A percentile compares a stretch with the other conserved stretches of the same genome.
Conservation (phyloP, 2,888 invertebrate species). For the Polydrusus pterygomalis region DNA sequence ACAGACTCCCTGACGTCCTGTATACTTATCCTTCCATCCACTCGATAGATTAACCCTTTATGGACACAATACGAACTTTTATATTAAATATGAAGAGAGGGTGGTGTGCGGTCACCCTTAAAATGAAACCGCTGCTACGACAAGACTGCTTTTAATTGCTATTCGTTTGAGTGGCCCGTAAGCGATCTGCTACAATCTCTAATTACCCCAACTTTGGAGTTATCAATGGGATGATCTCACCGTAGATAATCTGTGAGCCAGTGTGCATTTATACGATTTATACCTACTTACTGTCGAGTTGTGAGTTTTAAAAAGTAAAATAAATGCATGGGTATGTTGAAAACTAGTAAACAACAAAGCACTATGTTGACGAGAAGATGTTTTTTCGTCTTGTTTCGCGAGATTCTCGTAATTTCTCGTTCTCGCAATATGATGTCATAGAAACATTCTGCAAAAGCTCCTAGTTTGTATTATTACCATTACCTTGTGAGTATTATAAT, state of each 20-base stretch:
- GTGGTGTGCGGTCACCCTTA: slow-evolving; percentile 44
- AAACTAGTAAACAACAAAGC: too few species aligned
- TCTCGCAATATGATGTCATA: too few species aligned
- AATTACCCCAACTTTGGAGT: slow-evolving; percentile 37
- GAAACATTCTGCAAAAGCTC: too few species aligned
- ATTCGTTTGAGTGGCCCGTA: slow-evolving; percentile 30
- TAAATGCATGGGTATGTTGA: too few species aligned
- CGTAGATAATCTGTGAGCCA: slow-evolving; percentile 28
- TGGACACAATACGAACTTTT: neutral
- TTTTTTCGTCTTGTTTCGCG: too few species aligned
- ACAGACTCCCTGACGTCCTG: too few species aligned
- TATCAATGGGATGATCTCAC: slow-evolving; percentile 38
- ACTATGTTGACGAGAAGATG: too few species aligned
- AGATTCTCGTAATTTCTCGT: too few species aligned
- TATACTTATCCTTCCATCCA: neutral
- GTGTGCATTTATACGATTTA: slow-evolving; percentile 17
- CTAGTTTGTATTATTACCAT: too few species aligned
- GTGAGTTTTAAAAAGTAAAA: neutral
- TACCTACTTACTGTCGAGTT: too few species aligned
- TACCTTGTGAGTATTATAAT: too few species aligned
- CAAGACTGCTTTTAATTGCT: slow-evolving; percentile 45
- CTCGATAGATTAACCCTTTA: neutral
- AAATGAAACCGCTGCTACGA: slow-evolving; percentile 43
- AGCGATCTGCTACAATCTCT: slow-evolving; percentile 32
- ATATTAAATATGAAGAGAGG: slow-evolving; percentile 30